Base-by-base conservation (phyloP, 92 coral and sea anemone species). In the Pocillopora meandrina region DNA sequence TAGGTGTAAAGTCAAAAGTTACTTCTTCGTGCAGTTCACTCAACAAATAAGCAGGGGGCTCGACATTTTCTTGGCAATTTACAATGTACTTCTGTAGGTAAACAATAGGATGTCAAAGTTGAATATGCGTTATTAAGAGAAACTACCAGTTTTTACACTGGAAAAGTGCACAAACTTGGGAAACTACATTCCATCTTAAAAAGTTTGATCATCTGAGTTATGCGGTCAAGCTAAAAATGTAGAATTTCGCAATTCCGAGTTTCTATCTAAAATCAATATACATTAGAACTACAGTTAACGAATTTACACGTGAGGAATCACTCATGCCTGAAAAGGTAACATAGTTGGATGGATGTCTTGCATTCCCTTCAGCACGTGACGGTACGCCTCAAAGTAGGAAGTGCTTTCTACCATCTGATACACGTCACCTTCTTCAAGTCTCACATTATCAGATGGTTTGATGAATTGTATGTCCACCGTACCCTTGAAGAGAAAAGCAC, bases 321-420 rank as follows among this genome's bases (percentile, higher is more conserved):
- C 9, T 26, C 72, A 0, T 42, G 33, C 72, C 72, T 68, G 72
- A 1, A 95, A 90, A 33, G 98, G 98, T 18, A 95, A 57, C 4
- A 66, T 31, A 19, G 47, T 77, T 4, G 91, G 89, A 14, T 82
- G 60, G 5, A 80, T 56, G 26, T 82, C 83, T 68, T 90, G 86
- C 1, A 95, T 87, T 64, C 97, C 97, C 72, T 87, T 81, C 26
- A 95, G 87, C 34, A 93, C 92, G 61, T 89, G 98, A 63, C 91
- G 93, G 84, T 93, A 95, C 23, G 98, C 93, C 81, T 95, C 98
- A 85, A 93, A 95, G 68, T 91, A 95, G 18, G 95, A 95, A 34
- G 97, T 93, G 26, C 95, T 93, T 80, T 95, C 98, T 57, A 95
- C 98, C 97, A 95, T 95, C 76, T 95, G 86, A 72, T 87, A 95